A percentile compares a stretch with the other conserved stretches of the same genome.
phyloP scores from a whole-genome alignment of 2,113 vertebrate genomes.

The Hypomesus transpacificus region DNA sequence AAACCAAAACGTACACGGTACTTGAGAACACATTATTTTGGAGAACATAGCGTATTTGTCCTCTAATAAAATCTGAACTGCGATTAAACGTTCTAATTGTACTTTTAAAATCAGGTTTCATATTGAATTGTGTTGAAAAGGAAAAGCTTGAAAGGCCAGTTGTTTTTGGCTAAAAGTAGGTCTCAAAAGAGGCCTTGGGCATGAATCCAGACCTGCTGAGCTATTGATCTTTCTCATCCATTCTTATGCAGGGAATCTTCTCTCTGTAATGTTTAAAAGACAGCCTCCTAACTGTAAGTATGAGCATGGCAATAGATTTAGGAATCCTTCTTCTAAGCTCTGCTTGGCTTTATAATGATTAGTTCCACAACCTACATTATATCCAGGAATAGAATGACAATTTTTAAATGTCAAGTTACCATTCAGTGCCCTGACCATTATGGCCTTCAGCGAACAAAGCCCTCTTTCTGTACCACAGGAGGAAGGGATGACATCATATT shows the following conservation, averaged over 20 bases:
- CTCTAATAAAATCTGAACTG: too few relatives aligned
- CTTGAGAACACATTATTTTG: too few relatives aligned
- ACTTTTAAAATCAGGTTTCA: too few relatives aligned
- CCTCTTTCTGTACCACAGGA: slow-evolving; percentile 70
- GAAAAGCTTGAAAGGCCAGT: neutral
- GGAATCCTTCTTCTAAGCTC: neutral
- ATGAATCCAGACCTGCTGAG: slow-evolving; percentile 1
- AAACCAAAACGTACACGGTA: too few relatives aligned
- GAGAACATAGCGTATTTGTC: too few relatives aligned
- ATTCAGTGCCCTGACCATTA: slow-evolving; percentile 42
- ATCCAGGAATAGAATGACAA: neutral
- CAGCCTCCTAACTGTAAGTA: neutral
- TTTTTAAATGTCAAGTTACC: slow-evolving; percentile 59
- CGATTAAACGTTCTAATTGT: too few relatives aligned
- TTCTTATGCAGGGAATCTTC: neutral
- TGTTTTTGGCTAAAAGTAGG: slow-evolving; percentile 4
- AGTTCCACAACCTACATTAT: neutral
- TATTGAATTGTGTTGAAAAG: too few relatives aligned
- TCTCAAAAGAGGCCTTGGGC: neutral
- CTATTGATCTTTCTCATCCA: neutral
- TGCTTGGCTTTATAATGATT: neutral
- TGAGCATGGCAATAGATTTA: neutral
- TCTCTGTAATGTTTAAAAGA: neutral
- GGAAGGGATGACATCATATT: slow-evolving; percentile 70
- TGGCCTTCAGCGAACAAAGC: slow-evolving; percentile 63